Evolutionary conservation across 2,113 vertebrate species (phyloP).

Genomic region (Illadopsis cleaveri): DNA sequence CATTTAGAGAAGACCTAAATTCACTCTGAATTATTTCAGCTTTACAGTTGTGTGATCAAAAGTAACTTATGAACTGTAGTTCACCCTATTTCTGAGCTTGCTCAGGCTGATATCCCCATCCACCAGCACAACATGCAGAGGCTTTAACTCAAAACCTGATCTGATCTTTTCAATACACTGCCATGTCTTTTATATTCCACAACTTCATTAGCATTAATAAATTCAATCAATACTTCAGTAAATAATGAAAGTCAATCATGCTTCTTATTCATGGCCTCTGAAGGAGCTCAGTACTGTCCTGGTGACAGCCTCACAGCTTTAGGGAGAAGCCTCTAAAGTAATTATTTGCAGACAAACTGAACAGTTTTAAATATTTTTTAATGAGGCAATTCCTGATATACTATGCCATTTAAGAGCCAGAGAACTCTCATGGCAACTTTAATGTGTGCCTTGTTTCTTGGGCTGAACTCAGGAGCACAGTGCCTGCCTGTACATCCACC

Average conservation of each 20-base stretch:
- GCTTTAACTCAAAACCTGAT: not conserved
- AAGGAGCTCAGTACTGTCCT: not conserved
- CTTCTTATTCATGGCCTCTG: not conserved
- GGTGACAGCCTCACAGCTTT: not conserved
- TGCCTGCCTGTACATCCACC: not conserved
- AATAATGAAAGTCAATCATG: not conserved
- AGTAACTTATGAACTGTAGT: not conserved
- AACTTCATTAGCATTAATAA: not conserved
- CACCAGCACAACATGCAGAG: not conserved
- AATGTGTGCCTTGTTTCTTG: not conserved
- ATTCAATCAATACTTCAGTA: slow-evolving; percentile 13
- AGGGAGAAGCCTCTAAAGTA: not conserved
- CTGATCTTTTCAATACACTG: not conserved
- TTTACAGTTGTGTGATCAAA: not conserved
- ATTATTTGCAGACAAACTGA: not conserved
- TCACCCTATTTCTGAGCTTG: not conserved
- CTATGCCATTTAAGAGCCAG: not conserved
- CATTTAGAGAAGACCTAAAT: not conserved
- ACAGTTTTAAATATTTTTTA: not conserved
- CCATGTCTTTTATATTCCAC: not conserved
- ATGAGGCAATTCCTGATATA: not conserved
- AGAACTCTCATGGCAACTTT: not conserved
- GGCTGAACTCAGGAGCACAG: not conserved
- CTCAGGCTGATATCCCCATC: not conserved
- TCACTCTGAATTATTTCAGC: not conserved